Evolutionary conservation across 2,888 invertebrate species (phyloP).

Genomic region (Eristalis intricaria): DNA sequence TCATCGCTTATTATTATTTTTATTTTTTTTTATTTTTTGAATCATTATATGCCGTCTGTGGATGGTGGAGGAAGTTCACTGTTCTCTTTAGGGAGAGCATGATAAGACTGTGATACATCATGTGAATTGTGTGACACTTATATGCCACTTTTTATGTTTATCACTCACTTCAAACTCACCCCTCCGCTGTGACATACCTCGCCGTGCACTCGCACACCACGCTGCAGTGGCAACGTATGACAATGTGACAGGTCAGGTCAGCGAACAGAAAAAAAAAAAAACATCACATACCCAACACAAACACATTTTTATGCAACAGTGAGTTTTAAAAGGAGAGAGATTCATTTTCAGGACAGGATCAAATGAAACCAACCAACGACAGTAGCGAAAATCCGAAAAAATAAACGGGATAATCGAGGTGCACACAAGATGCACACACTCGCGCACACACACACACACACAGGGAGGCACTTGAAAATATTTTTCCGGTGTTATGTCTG

Average conservation of each 20-base stretch:
- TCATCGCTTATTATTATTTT: constrained; percentile 20
- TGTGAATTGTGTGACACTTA: constrained; percentile 69
- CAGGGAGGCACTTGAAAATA: constrained; percentile 61
- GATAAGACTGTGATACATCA: constrained; percentile 71
- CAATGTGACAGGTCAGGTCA: constrained; percentile 63
- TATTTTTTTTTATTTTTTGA: constrained; percentile 30
- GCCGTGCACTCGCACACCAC: constrained; percentile 19
- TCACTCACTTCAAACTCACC: constrained; percentile 2
- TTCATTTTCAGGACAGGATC: neutral
- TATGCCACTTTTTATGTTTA: constrained; percentile 52
- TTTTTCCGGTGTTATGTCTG: constrained; percentile 74
- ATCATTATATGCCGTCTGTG: constrained; percentile 36
- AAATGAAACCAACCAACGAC: constrained; percentile 21
- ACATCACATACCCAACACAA: constrained; percentile 15
- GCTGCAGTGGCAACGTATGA: constrained; percentile 28
- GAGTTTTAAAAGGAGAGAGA: neutral
- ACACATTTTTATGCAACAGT: constrained; percentile 10
- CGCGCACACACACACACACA: no score
- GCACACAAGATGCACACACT: constrained; percentile 32
- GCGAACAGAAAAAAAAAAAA: constrained; percentile 31
- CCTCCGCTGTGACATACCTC: neutral
- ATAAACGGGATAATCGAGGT: constrained; percentile 53
- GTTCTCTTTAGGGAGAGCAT: constrained; percentile 63
- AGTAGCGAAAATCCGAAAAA: constrained; percentile 33
- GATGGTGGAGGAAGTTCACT: constrained; percentile 49